Conservation (phyloP, 2,113 vertebrate genomes). For the Acanthochromis polyacanthus region DNA sequence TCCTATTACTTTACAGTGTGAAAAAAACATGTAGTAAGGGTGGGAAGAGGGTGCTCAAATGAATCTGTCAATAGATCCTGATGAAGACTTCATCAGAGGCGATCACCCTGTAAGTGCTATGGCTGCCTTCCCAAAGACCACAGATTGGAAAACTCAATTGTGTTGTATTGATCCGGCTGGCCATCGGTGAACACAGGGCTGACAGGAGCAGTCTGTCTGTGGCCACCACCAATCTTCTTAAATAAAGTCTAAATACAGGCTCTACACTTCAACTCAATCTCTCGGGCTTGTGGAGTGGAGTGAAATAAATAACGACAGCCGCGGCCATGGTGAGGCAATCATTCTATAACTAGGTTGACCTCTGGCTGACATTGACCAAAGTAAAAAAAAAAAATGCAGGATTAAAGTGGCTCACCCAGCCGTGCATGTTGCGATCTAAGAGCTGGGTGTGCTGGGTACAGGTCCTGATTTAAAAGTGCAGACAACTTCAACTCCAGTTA, state of each 20-base stretch:
- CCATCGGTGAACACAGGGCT: slow-evolving; percentile 74
- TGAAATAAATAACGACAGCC: slow-evolving; percentile 77
- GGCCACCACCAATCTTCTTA: slow-evolving; percentile 80
- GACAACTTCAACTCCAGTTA: slow-evolving; percentile 41
- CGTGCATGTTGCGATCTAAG: slow-evolving; percentile 48
- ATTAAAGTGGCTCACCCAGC: slow-evolving; percentile 66
- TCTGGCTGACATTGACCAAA: slow-evolving; percentile 78
- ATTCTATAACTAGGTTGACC: slow-evolving; percentile 80
- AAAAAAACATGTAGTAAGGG: slow-evolving; percentile 36
- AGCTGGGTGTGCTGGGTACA: slow-evolving; percentile 43
- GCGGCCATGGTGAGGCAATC: slow-evolving; percentile 72
- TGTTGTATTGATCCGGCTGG: slow-evolving; percentile 82
- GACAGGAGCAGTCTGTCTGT: slow-evolving; percentile 45
- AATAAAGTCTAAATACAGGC: slow-evolving; percentile 80
- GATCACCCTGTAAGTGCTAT: slow-evolving; percentile 83
- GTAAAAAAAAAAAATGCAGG: slow-evolving; percentile 40
- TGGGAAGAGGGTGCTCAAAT: slow-evolving; percentile 74
- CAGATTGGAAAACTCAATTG: slow-evolving; percentile 86
- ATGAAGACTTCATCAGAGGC: slow-evolving; percentile 85
- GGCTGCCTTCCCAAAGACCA: slow-evolving; percentile 74
- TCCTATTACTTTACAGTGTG: slow-evolving; percentile 78
- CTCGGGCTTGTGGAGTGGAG: slow-evolving; percentile 61
- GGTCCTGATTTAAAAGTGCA: slow-evolving; percentile 22
- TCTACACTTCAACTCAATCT: slow-evolving; percentile 80
- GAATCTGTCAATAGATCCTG: slow-evolving; percentile 85